Conservation (phyloP, 2,113 vertebrate species). For the Pterophyllum scalare region DNA sequence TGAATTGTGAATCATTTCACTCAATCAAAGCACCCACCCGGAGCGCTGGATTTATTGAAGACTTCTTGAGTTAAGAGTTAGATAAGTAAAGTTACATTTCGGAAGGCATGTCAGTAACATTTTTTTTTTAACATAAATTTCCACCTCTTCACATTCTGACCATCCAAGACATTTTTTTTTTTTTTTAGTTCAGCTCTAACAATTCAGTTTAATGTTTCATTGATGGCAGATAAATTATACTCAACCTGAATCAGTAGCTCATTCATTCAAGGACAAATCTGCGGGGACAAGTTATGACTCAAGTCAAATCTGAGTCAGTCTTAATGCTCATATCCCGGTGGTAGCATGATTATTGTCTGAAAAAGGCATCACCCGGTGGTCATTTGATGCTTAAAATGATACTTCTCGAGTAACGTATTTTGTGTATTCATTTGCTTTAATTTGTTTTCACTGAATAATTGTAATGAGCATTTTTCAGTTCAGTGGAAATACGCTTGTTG, state of each 20-base stretch:
- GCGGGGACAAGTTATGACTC: conserved; percentile 57
- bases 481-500: not conserved
- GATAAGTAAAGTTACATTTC: not conserved
- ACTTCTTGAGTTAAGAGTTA: not conserved
- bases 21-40: too few species aligned
- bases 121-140: not conserved
- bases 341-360: conserved; percentile 15
- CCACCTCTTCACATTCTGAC: not conserved
- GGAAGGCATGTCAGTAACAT: not conserved
- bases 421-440: not conserved
- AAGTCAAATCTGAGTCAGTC: conserved; percentile 45
- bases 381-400: not conserved
- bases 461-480: not conserved
- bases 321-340: conserved; percentile 29
- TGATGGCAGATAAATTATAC: conserved; percentile 19
- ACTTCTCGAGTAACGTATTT: not conserved
- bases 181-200: conserved; percentile 1
- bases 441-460: not conserved
- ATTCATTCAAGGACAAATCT: conserved; percentile 47
- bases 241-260: conserved; percentile 37
- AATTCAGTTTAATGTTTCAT: conserved; percentile 34
- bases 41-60: not conserved
- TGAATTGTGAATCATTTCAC: not conserved
- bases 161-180: not conserved
- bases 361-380: not conserved